phyloP scores from a whole-genome alignment of 2,113 vertebrate genomes.

The Cheilinus undulatus region DNA sequence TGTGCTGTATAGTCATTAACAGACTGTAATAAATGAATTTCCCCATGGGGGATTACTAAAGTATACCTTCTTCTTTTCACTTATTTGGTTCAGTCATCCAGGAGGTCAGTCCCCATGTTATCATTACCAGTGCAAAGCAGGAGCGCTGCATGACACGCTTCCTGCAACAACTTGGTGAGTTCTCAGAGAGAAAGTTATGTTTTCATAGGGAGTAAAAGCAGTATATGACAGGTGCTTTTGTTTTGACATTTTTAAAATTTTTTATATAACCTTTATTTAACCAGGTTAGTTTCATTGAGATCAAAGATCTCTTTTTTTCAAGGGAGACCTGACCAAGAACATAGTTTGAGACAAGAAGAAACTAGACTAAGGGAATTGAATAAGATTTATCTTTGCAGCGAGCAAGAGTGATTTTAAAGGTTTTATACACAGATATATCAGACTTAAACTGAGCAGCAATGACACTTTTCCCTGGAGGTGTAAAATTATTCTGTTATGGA shows the following conservation, averaged over 20 bases:
- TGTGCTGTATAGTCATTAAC: neutral
- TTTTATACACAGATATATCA: too few species aligned
- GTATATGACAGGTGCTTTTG: slow-evolving; percentile 5
- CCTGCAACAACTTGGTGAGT: slow-evolving; percentile 84
- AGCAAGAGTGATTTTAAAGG: too few species aligned
- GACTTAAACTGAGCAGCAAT: neutral
- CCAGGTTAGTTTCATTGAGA: too few species aligned
- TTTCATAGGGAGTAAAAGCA: neutral
- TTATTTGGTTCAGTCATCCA: slow-evolving; percentile 81
- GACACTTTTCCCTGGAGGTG: too few species aligned
- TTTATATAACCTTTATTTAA: too few species aligned
- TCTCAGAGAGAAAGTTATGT: slow-evolving; percentile 6
- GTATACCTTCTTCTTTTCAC: neutral
- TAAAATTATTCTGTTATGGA: neutral
- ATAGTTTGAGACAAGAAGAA: slow-evolving; percentile 10
- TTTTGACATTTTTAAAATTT: too few species aligned
- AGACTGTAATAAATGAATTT: too few species aligned
- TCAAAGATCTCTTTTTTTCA: too few species aligned
- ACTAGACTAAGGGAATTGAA: slow-evolving; percentile 57
- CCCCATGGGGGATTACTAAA: neutral
- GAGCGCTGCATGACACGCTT: slow-evolving; percentile 88
- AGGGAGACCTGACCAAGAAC: too few species aligned
- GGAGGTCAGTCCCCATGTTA: slow-evolving; percentile 87
- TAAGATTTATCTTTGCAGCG: slow-evolving; percentile 31
- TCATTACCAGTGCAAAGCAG: slow-evolving; percentile 95